Conservation (phyloP, 2,113 vertebrate species). For the Silurus glanis region DNA sequence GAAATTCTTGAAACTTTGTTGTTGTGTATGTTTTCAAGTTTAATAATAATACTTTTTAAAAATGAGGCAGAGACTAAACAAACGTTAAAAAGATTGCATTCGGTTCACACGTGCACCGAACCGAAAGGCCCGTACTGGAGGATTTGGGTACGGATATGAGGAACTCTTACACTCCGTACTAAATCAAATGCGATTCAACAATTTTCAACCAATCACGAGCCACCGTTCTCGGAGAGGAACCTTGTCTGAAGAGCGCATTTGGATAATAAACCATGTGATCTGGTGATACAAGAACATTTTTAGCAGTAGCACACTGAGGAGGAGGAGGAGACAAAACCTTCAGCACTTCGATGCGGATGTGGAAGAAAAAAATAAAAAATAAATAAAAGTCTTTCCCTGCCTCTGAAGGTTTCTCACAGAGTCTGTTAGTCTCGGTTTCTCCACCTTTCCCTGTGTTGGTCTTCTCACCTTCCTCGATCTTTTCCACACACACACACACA, state of each 20-base stretch:
- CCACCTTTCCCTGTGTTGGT: too few species aligned
- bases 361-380: not conserved
- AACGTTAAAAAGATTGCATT: too few species aligned
- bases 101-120: too few species aligned
- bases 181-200: not conserved
- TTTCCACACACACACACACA: not conserved
- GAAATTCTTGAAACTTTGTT: too few species aligned
- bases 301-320: not conserved
- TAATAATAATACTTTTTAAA: too few species aligned
- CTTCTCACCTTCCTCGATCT: not conserved
- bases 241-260: not conserved
- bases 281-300: conserved; percentile 7
- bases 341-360: conserved; percentile 8
- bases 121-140: too few species aligned
- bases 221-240: not conserved
- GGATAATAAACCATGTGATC: not conserved
- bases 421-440: not conserved
- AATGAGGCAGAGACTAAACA: too few species aligned
- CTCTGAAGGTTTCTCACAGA: not conserved
- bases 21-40: too few species aligned
- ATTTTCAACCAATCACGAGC: not conserved
- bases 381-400: not conserved
- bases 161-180: too few species aligned
- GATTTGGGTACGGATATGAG: too few species aligned
- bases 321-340: not conserved